Percentiles rank a stretch among this genome's conserved stretches.
These are phyloP conservation scores for Plutomurus gul DNA, from an alignment of 1,140 invertebrate genomes.

Conservation along the genomic window DNA sequence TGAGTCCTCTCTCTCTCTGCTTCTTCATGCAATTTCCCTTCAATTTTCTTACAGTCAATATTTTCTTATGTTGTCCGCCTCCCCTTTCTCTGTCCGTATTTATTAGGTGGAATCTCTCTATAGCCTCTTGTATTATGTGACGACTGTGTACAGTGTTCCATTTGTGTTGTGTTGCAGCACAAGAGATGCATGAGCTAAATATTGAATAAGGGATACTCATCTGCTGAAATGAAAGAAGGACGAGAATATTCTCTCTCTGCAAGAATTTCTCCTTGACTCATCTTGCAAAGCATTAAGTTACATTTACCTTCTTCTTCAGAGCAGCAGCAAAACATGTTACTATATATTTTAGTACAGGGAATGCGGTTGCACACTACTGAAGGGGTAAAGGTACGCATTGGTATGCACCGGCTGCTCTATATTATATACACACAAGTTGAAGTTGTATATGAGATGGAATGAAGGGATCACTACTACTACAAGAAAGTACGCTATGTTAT, in stretches of 20 bases:
- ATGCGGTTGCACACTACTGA: no score
- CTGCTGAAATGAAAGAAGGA: neutral
- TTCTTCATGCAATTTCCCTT: constrained; percentile 19
- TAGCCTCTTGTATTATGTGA: neutral
- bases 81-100: neutral
- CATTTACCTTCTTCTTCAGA: neutral
- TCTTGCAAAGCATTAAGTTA: neutral
- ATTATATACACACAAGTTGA: neutral
- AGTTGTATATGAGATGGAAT: neutral
- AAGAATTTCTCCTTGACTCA: constrained; percentile 9
- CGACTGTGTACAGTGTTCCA: neutral
- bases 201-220: neutral
- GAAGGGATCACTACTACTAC: neutral
- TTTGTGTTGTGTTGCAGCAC: neutral
- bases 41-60: constrained; percentile 22
- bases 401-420: no score
- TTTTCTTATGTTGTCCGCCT: constrained; percentile 14
- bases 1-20: no score
- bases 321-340: no score
- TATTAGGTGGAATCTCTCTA: neutral
- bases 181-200: neutral
- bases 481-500: no score
- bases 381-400: no score
- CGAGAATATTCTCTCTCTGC: constrained; percentile 6
- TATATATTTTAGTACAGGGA: no score